phyloP scores from a whole-genome alignment of 64 coral and sea anemone species.

The Stylophora pistillata region DNA sequence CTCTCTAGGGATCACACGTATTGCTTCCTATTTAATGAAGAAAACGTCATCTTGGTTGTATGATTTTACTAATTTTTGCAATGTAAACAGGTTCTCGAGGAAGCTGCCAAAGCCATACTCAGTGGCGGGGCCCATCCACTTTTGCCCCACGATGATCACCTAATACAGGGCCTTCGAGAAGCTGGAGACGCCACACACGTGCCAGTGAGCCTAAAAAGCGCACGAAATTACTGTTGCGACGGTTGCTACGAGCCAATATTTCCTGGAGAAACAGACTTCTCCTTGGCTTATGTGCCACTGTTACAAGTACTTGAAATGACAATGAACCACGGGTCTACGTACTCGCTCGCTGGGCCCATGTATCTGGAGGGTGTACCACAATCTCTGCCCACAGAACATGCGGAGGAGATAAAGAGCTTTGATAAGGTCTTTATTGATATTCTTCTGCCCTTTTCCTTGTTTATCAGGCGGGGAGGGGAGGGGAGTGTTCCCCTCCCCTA shows the following conservation, averaged over 20 bases:
- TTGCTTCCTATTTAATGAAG: no score
- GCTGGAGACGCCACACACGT: background rate
- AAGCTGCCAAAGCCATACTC: constrained; percentile 67
- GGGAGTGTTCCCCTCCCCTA: no score
- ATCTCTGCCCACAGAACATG: constrained; percentile 59
- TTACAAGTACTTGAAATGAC: constrained; percentile 66
- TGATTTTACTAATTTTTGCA: background rate
- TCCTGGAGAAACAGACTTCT: constrained; percentile 59
- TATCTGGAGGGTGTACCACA: constrained; percentile 70
- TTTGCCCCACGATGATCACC: constrained; percentile 62
- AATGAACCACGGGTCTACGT: constrained; percentile 75
- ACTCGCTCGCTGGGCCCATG: constrained; percentile 11
- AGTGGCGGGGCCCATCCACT: constrained; percentile 87
- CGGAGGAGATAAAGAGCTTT: constrained; percentile 75
- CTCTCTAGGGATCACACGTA: no score
- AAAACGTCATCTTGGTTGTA: no score
- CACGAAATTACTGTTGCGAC: constrained; percentile 69
- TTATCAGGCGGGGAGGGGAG: no score
- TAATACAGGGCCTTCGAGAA: constrained; percentile 52
- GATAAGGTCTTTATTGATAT: constrained; percentile 50
- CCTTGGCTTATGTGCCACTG: constrained; percentile 63
- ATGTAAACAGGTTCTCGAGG: constrained; percentile 30
- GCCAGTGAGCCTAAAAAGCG: constrained; percentile 54
- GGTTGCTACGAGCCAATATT: constrained; percentile 81
- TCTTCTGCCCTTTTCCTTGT: background rate